Conservation (phyloP, 2,888 invertebrate species). For the Lydus trimaculatus region DNA sequence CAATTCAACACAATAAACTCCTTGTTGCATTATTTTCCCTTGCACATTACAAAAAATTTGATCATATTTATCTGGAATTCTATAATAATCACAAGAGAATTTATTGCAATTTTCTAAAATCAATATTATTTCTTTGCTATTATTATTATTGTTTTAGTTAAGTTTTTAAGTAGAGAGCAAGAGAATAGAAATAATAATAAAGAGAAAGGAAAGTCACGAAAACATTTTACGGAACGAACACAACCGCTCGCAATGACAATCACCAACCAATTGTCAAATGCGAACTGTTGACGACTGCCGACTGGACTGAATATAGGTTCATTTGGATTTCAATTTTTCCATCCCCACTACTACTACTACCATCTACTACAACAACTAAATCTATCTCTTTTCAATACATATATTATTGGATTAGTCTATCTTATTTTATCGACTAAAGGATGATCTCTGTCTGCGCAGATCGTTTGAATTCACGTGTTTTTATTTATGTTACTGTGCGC, state of each 20-base stretch:
- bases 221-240: slow-evolving; percentile 53
- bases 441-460: not conserved
- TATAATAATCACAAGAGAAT: slow-evolving; percentile 26
- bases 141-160: not conserved
- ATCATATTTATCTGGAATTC: slow-evolving; percentile 33
- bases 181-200: not conserved
- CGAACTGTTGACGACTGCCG: slow-evolving; percentile 49
- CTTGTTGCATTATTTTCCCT: slow-evolving; percentile 51
- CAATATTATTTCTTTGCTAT: too few species aligned
- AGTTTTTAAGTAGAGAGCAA: not conserved
- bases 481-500: not conserved
- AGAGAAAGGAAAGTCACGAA: slow-evolving; percentile 44
- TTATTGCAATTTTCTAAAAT: not conserved
- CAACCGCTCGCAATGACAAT: slow-evolving; percentile 36
- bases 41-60: slow-evolving; percentile 39
- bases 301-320: not conserved
- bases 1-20: slow-evolving; percentile 55
- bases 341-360: not conserved
- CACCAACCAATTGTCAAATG: slow-evolving; percentile 49
- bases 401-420: not conserved
- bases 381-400: not conserved
- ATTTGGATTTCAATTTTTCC: not conserved
- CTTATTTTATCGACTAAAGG: not conserved
- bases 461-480: not conserved
- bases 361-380: too few species aligned